These are phyloP conservation scores for Elephantulus edwardii DNA, from an alignment of 2,113 vertebrate species.

Conservation along the genomic window DNA sequence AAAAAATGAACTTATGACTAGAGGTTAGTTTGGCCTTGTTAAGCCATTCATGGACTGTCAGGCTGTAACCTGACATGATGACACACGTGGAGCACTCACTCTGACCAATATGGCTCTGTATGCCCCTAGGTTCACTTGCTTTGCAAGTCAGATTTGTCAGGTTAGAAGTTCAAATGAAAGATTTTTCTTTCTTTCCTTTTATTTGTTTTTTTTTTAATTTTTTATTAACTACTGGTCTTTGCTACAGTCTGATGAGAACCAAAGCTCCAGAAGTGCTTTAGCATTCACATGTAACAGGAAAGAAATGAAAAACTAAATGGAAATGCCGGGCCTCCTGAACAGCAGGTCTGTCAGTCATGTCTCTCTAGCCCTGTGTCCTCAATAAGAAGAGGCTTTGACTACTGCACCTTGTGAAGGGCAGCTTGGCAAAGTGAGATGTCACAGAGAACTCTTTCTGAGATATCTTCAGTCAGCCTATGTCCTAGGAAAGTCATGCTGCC, in stretches of 20 bases:
- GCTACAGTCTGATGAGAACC: slow-evolving; percentile 52
- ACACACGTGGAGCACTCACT: not conserved
- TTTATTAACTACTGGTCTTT: slow-evolving; percentile 29
- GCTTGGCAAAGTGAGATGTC: not conserved
- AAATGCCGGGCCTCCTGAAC: slow-evolving; percentile 12
- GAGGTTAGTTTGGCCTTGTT: slow-evolving; percentile 53
- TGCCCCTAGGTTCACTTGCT: slow-evolving; percentile 47
- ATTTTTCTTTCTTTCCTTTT: not conserved
- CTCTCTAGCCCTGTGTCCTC: not conserved
- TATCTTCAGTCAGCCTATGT: slow-evolving; percentile 21
- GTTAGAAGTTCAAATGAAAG: slow-evolving; percentile 51
- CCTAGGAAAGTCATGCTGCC: not conserved
- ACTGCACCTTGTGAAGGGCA: not conserved
- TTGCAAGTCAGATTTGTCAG: slow-evolving; percentile 68
- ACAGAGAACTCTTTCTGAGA: slow-evolving; percentile 2
- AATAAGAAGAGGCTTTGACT: slow-evolving; percentile 6
- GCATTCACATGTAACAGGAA: slow-evolving; percentile 37
- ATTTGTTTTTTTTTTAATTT: too few relatives aligned
- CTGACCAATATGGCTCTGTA: not conserved
- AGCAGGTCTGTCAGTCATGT: slow-evolving; percentile 5
- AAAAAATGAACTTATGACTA: slow-evolving; percentile 47
- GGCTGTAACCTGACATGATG: slow-evolving; percentile 38
- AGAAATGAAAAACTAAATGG: slow-evolving; percentile 40
- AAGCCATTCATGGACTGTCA: slow-evolving; percentile 20
- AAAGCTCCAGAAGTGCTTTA: not conserved